Percentiles rank a stretch among this genome's conserved stretches.
Evolutionary conservation across 2,797 vertebrate genomes (phyloP).

Genomic region (Kryptopterus vitreolus): DNA sequence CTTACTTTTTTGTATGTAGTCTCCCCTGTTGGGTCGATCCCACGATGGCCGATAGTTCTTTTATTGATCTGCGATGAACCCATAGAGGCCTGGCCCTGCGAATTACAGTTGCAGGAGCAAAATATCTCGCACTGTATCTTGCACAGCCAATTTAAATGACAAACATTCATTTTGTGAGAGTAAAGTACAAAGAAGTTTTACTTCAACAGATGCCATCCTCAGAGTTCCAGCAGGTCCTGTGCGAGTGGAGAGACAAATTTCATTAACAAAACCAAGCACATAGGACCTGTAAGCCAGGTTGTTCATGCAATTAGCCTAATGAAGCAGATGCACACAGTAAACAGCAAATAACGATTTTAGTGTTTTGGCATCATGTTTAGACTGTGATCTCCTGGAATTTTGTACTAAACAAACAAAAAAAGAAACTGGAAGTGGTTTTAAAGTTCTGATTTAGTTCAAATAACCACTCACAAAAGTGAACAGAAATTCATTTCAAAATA

Average conservation of each 20-base stretch:
- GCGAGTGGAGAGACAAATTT: background rate
- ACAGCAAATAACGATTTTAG: background rate
- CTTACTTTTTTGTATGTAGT: slow-evolving; percentile 95
- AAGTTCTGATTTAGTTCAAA: background rate
- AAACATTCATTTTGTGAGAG: background rate
- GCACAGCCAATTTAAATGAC: background rate
- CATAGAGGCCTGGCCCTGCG: slow-evolving; percentile 42
- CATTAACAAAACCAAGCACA: background rate
- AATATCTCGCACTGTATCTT: background rate
- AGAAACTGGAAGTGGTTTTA: background rate
- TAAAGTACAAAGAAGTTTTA: slow-evolving; percentile 54
- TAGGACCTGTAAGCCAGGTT: background rate
- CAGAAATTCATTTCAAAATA: background rate
- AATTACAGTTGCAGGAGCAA: background rate
- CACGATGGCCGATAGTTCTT: slow-evolving; percentile 86
- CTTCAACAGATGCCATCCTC: slow-evolving; percentile 69
- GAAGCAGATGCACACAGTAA: background rate
- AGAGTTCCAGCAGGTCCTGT: slow-evolving; percentile 63
- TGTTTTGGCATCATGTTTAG: background rate
- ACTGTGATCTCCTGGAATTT: background rate
- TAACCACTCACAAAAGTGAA: background rate
- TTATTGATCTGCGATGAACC: slow-evolving; percentile 75
- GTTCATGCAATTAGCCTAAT: background rate
- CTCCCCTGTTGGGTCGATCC: slow-evolving; percentile 90
- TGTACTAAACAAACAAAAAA: background rate